A percentile compares a stretch with the other conserved stretches of the same genome.
Evolutionary conservation across 2,888 invertebrate genomes (phyloP).

Genomic region (Rotaria socialis): DNA sequence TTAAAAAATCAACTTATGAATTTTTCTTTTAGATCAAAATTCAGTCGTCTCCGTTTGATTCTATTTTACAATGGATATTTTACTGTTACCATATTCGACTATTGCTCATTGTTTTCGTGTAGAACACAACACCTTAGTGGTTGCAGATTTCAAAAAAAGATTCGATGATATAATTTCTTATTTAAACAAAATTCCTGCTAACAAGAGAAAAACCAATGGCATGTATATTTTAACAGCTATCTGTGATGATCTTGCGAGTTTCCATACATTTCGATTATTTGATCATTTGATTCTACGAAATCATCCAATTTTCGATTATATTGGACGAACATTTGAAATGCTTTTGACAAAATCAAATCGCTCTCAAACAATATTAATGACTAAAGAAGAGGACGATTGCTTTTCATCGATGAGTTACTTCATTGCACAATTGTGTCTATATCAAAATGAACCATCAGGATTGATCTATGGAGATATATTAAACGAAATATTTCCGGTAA

Average conservation of each 20-base stretch:
- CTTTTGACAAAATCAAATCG: not conserved
- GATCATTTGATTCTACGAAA: not conserved
- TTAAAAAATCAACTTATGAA: no score
- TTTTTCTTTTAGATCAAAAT: no score
- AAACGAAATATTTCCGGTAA: not conserved
- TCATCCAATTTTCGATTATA: not conserved
- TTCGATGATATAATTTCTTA: no score
- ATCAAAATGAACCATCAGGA: not conserved
- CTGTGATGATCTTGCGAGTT: not conserved
- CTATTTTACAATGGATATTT: no score
- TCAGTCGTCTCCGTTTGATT: no score
- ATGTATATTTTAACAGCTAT: not conserved
- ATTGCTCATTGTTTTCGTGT: no score
- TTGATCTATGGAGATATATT: not conserved
- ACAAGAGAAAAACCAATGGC: not conserved
- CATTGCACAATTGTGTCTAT: not conserved
- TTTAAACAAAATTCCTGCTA: no score
- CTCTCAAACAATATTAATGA: not conserved
- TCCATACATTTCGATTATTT: not conserved
- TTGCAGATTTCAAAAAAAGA: no score
- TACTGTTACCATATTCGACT: no score
- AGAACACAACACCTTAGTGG: no score
- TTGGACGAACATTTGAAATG: constrained; percentile 3
- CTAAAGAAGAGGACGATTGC: not conserved
- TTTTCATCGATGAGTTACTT: not conserved